A percentile compares a stretch with the other conserved stretches of the same genome.
These are phyloP conservation scores for Neoaliturus tenellus DNA, from an alignment of 2,888 invertebrate species.

Conservation along the genomic window DNA sequence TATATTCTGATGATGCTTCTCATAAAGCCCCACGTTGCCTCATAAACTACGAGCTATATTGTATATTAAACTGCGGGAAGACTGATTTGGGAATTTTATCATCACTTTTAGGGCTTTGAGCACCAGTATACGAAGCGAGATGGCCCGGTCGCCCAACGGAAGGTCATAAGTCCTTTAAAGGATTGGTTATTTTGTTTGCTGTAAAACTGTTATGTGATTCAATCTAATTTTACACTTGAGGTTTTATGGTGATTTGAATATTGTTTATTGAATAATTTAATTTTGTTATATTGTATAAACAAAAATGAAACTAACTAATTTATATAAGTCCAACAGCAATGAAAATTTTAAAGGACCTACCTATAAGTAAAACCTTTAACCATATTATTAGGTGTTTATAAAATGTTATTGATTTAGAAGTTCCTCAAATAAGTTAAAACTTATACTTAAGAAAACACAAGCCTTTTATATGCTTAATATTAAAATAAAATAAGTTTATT, in stretches of 20 bases:
- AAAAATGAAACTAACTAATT: too few relatives aligned
- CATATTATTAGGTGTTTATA: too few relatives aligned
- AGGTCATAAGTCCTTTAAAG: neutral
- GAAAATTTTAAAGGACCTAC: too few relatives aligned
- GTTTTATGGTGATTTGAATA: neutral
- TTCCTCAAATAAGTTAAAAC: too few relatives aligned
- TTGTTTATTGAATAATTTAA: too few relatives aligned
- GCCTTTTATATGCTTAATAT: too few relatives aligned
- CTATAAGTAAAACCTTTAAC: too few relatives aligned
- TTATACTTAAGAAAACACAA: too few relatives aligned
- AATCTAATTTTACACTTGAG: neutral
- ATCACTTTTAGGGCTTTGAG: neutral
- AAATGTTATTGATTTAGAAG: too few relatives aligned
- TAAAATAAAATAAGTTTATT: too few relatives aligned
- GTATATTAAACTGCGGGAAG: constrained; percentile 33
- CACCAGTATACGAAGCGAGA: neutral
- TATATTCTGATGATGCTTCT: neutral
- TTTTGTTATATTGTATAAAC: too few relatives aligned
- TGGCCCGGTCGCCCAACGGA: neutral
- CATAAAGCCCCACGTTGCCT: constrained; percentile 20
- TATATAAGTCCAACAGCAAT: too few relatives aligned
- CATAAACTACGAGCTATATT: constrained; percentile 29
- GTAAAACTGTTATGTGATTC: neutral
- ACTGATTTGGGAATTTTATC: constrained; percentile 33
- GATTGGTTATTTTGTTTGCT: constrained; percentile 15